Base-by-base conservation (phyloP, 2,113 vertebrate genomes). In the Lepus europaeus region DNA sequence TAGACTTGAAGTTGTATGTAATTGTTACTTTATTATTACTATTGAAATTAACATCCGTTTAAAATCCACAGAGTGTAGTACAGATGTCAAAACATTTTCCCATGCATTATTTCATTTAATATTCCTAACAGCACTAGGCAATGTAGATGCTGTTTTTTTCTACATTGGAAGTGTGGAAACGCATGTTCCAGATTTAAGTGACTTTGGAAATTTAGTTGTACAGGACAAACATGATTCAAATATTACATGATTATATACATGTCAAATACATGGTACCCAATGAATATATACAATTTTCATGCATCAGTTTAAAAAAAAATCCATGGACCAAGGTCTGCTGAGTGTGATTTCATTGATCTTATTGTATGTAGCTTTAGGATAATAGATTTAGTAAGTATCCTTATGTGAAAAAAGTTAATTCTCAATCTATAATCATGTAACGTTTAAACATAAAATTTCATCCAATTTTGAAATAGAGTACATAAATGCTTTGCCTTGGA, bases 381-480 rank as follows among this genome's bases (percentile, higher is more conserved):
- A 89, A 73, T 69, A 39, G 11, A 3, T 36, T 84, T 94, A 94
- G 29, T 86, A 84, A 69, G 27, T 76, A 70, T 64, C n/a, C 25
- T 90, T 56, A 39, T 8, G 91, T 95, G 33, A 16, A 73, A 39
- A 82, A 90, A 31, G n/a, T 36, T 69, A 16, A 29, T 77, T 76
- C 70, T 81, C 6, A 80, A 3, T 84, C 27, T 81, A 1, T 23
- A 80, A 23, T 87, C 20, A 45, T 11, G 22, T 73, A 6, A 25
- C 61, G 88, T 36, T 85, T 78, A 82, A 92, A 94, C 94, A 84
- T 64, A 31, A 2, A 74, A 84, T 70, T 74, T 90, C 91, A 59
- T 64, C 12, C 84, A 14, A 61, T 77, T 88, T 94, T 95, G 39
- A 88, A 63, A 78, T 83, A 53, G 29, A 49, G 13, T 86, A 77